Conservation (phyloP, 2,113 vertebrate genomes). For the Strix uralensis region DNA sequence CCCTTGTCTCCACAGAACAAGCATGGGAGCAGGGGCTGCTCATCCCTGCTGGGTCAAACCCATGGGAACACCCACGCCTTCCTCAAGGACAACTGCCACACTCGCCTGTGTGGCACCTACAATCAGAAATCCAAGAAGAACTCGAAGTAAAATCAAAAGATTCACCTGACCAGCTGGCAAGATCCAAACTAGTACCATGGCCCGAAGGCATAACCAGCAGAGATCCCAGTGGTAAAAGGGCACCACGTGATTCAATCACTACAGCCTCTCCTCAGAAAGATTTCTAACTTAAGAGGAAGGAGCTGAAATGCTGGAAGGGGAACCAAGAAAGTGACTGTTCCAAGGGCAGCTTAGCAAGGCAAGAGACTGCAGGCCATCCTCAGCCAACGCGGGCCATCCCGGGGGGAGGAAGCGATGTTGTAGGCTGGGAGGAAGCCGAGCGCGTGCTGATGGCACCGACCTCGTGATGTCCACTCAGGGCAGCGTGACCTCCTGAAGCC, state of each 20-base stretch:
- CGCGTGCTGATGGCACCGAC: fast-evolving
- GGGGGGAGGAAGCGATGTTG: background rate
- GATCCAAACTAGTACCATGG: background rate
- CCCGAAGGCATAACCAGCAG: background rate
- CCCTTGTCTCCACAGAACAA: background rate
- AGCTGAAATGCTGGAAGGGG: background rate
- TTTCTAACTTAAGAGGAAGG: background rate
- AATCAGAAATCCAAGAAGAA: background rate
- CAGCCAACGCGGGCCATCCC: background rate
- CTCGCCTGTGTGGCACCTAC: background rate
- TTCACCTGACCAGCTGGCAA: background rate
- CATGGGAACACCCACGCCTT: background rate
- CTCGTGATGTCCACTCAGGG: background rate
- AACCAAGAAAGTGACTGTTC: background rate
- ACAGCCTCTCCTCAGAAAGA: background rate
- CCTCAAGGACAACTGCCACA: background rate
- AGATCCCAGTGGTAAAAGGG: background rate
- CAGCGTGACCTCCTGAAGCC: background rate
- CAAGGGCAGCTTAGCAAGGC: background rate
- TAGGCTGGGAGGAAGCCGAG: background rate
- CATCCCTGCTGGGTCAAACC: background rate
- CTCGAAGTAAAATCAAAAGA: background rate
- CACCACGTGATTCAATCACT: background rate
- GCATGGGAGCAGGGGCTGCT: background rate
- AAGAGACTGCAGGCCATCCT: background rate